phyloP scores from a whole-genome alignment of 1,140 invertebrate species.

The Papilio polyxenes region DNA sequence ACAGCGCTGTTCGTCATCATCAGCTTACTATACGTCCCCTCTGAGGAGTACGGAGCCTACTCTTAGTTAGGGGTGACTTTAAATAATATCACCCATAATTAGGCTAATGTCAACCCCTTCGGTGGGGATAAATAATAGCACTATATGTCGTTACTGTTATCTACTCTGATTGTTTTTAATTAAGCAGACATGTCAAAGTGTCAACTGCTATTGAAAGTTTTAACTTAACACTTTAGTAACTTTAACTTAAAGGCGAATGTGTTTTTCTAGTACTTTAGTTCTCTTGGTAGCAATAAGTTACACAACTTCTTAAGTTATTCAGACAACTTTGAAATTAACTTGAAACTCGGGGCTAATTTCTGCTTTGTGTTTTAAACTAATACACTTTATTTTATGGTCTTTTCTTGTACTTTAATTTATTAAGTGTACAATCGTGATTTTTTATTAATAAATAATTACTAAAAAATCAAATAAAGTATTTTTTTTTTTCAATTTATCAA shows the following conservation, averaged over 20 bases:
- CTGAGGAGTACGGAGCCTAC: no score
- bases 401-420: neutral
- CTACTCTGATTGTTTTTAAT: neutral
- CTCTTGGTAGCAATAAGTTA: slow-evolving; percentile 4
- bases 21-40: no score
- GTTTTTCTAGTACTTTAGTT: neutral
- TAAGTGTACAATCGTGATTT: neutral
- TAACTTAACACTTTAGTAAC: neutral
- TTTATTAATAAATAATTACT: no score
- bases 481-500: no score
- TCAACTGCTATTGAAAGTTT: slow-evolving; percentile 3
- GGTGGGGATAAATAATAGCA: no score
- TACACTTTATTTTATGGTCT: neutral
- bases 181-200: slow-evolving; percentile 3
- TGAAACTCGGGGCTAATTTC: neutral
- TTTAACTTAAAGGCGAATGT: neutral
- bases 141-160: no score
- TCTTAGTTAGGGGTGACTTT: no score
- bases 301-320: slow-evolving; percentile 17
- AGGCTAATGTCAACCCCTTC: no score
- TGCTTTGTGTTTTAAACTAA: neutral
- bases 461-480: no score
- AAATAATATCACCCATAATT: no score
- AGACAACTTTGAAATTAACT: slow-evolving; percentile 2
- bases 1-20: no score